A percentile compares a stretch with the other conserved stretches of the same genome.
Conservation (phyloP, 2,797 vertebrate genomes). For the Hyperoplus lanceolatus region DNA sequence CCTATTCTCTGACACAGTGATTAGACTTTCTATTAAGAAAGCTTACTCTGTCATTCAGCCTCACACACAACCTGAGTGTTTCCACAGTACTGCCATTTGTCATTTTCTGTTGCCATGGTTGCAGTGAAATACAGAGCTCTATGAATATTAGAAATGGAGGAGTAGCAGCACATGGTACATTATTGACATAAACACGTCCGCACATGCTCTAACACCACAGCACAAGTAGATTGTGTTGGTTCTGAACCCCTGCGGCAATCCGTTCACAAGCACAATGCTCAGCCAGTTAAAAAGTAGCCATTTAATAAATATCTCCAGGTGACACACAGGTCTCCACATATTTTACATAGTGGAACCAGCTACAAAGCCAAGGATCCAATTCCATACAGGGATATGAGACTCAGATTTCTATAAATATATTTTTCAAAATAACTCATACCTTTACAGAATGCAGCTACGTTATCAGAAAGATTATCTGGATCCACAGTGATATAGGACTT, state of each 20-base stretch:
- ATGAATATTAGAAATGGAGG: conserved; percentile 80
- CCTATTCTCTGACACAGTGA: conserved; percentile 41
- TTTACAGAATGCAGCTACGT: conserved; percentile 1
- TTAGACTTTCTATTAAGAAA: conserved; percentile 55
- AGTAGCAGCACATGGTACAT: conserved; percentile 72
- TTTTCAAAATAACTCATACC: conserved; percentile 26
- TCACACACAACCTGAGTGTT: conserved; percentile 62
- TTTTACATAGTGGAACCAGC: conserved; percentile 33
- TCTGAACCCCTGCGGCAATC: conserved; percentile 67
- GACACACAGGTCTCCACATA: conserved; percentile 59
- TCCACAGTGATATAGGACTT: conserved; percentile 6
- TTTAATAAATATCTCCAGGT: conserved; percentile 72
- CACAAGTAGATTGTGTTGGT: conserved; percentile 63
- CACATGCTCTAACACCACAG: conserved; percentile 67
- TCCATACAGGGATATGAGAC: conserved; percentile 12
- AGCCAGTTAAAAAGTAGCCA: conserved; percentile 63
- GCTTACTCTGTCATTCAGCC: conserved; percentile 53
- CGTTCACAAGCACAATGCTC: conserved; percentile 68
- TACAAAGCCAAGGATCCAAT: conserved; percentile 1
- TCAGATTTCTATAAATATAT: conserved; percentile 30
- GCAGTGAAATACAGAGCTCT: conserved; percentile 73
- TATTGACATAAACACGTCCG: conserved; percentile 74
- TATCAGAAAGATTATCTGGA: conserved; percentile 7
- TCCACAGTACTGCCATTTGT: conserved; percentile 80
- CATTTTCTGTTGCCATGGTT: conserved; percentile 83